phyloP scores from a whole-genome alignment of 2,888 invertebrate genomes.

The Drosophila ezoana region DNA sequence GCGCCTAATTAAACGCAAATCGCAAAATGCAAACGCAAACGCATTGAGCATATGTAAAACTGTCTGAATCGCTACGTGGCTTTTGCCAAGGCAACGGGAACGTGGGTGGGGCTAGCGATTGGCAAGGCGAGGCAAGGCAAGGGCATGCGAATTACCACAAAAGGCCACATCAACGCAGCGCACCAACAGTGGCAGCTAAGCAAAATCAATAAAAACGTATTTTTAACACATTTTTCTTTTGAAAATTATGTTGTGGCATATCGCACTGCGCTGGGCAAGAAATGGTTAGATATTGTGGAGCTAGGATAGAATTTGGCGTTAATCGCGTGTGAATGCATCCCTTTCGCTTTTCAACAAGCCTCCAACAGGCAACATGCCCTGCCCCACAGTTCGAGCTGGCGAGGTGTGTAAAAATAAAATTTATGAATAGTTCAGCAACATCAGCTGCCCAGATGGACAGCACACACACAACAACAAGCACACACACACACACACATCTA shows the following conservation, averaged over 20 bases:
- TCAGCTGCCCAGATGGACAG: conserved; percentile 42
- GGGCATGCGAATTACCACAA: conserved; percentile 66
- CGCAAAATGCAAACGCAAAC: conserved; percentile 43
- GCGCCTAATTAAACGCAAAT: conserved; percentile 64
- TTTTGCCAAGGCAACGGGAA: conserved; percentile 38
- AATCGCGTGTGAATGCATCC: conserved; percentile 70
- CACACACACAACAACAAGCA: conserved; percentile 7
- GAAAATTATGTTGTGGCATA: conserved; percentile 38
- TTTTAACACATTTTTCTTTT: conserved; percentile 55
- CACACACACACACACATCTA: neutral
- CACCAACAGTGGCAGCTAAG: conserved; percentile 22
- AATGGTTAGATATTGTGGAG: conserved; percentile 7
- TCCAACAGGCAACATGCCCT: neutral
- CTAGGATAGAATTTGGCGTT: conserved; percentile 41
- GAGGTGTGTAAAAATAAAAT: conserved; percentile 42
- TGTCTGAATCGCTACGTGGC: conserved; percentile 52
- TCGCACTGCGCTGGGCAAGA: conserved; percentile 7
- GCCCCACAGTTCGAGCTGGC: conserved; percentile 3
- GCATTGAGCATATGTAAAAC: conserved; percentile 65
- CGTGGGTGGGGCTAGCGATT: conserved; percentile 30
- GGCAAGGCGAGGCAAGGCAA: conserved; percentile 47
- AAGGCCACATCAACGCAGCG: conserved; percentile 61
- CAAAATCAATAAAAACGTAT: conserved; percentile 65
- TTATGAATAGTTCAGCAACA: conserved; percentile 46
- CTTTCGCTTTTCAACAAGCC: conserved; percentile 31